Evolutionary conservation across 2,797 vertebrate genomes (phyloP).

Genomic region (Heterohyrax brucei): DNA sequence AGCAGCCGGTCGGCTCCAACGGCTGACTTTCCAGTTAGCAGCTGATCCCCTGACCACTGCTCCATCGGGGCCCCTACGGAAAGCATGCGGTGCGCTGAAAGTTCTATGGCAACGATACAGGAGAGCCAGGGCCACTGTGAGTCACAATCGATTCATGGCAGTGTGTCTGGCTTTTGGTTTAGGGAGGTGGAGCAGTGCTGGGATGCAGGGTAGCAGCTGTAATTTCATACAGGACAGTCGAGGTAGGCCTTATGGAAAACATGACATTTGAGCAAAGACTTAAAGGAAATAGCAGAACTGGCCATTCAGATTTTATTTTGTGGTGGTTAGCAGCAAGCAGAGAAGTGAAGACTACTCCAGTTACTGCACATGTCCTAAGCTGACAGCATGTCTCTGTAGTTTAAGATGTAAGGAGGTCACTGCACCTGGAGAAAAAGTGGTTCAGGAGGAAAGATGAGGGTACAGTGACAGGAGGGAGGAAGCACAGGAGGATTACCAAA

Average conservation of each 20-base stretch:
- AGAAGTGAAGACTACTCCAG: background rate
- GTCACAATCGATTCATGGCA: no score
- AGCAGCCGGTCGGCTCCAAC: no score
- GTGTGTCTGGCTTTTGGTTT: no score
- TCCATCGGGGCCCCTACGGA: background rate
- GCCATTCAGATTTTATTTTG: background rate
- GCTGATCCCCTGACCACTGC: no score
- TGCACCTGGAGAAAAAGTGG: background rate
- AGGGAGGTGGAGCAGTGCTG: background rate
- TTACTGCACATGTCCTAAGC: background rate
- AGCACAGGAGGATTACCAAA: background rate
- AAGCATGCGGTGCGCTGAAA: background rate
- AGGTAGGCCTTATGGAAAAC: background rate
- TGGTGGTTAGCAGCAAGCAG: background rate
- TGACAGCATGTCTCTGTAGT: background rate
- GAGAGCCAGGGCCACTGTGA: background rate
- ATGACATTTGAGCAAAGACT: conserved; percentile 11
- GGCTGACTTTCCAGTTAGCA: no score
- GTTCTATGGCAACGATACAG: background rate
- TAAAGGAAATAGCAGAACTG: background rate
- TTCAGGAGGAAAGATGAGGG: background rate
- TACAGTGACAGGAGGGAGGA: background rate
- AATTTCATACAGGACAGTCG: background rate
- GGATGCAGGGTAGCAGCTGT: background rate
- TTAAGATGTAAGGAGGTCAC: background rate